A percentile compares a stretch with the other conserved stretches of the same genome.
Conservation (phyloP, 2,888 invertebrate genomes). For the Diaprepes abbreviatus region DNA sequence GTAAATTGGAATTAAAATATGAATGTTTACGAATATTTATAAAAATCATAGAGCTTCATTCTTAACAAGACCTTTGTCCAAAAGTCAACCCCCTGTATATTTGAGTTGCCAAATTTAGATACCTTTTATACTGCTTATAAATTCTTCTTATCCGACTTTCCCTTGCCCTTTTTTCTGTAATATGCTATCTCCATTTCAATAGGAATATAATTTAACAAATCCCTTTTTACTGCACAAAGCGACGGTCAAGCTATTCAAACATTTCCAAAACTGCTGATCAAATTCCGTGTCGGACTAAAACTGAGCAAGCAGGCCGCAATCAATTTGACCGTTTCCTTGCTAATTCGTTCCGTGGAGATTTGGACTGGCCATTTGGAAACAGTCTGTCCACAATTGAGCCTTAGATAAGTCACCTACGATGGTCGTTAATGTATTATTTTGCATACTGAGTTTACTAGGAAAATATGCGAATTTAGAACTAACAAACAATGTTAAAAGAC, state of each 20-base stretch:
- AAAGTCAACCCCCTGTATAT: too few species aligned
- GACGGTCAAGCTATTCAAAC: constrained; percentile 11
- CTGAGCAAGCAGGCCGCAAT: constrained; percentile 18
- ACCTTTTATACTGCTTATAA: too few species aligned
- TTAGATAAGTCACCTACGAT: constrained; percentile 34
- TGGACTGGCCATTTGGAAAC: constrained; percentile 40
- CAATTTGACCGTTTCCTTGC: constrained; percentile 20
- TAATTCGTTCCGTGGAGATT: constrained; percentile 50
- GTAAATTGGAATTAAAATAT: too few species aligned
- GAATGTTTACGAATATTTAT: too few species aligned
- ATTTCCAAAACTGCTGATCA: constrained; percentile 18
- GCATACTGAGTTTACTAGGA: too few species aligned
- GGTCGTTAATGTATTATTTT: constrained; percentile 41
- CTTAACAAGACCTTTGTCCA: too few species aligned
- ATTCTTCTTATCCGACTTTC: not conserved
- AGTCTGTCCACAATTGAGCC: constrained; percentile 35
- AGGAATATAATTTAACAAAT: constrained; percentile 5
- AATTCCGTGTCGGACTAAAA: constrained; percentile 15
- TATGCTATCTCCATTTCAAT: not conserved
- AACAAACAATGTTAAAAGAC: too few species aligned
- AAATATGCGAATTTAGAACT: too few species aligned
- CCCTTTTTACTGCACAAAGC: not conserved
- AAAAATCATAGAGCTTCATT: too few species aligned
- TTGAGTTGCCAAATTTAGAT: too few species aligned
- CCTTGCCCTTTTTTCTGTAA: not conserved